Evolutionary conservation across 2,113 vertebrate genomes (phyloP).

Genomic region (Prochilodus magdalenae): DNA sequence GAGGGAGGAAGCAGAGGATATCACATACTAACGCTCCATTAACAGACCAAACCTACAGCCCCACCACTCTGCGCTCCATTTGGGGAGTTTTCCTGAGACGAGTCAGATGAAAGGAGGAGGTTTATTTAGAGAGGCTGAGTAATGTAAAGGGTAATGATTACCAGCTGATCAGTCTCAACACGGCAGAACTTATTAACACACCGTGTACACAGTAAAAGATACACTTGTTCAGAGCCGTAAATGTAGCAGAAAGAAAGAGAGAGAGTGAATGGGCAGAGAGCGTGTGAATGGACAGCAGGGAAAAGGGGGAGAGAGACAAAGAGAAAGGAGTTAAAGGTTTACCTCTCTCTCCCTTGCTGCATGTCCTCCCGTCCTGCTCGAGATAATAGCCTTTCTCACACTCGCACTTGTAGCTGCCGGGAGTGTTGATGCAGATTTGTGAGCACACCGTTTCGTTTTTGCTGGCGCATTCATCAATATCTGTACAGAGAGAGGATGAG

Average conservation of each 20-base stretch:
- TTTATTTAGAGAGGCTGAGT: conserved; percentile 65
- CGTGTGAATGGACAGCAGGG: background rate
- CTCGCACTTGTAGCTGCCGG: conserved; percentile 91
- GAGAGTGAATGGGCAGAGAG: background rate
- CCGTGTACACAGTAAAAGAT: background rate
- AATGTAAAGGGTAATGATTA: conserved; percentile 69
- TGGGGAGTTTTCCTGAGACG: background rate
- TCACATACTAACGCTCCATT: conserved; percentile 34
- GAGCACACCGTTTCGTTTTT: conserved; percentile 85
- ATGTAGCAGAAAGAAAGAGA: conserved; percentile 22
- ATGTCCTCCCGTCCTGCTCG: conserved; percentile 87
- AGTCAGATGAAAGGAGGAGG: conserved; percentile 32
- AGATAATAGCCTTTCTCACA: conserved; percentile 86
- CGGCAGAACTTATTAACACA: conserved; percentile 15
- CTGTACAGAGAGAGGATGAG: conserved; percentile 63
- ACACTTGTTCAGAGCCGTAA: background rate
- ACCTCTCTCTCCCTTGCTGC: conserved; percentile 89
- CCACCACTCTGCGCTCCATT: background rate
- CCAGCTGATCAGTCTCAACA: conserved; percentile 61
- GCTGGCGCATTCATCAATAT: conserved; percentile 88
- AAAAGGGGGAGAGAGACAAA: background rate
- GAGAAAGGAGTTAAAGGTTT: conserved; percentile 37
- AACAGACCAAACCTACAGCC: background rate
- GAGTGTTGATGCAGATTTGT: conserved; percentile 89
- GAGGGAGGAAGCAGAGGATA: background rate